Base-by-base conservation (phyloP, 1,140 invertebrate genomes). In the Helicoverpa zea region DNA sequence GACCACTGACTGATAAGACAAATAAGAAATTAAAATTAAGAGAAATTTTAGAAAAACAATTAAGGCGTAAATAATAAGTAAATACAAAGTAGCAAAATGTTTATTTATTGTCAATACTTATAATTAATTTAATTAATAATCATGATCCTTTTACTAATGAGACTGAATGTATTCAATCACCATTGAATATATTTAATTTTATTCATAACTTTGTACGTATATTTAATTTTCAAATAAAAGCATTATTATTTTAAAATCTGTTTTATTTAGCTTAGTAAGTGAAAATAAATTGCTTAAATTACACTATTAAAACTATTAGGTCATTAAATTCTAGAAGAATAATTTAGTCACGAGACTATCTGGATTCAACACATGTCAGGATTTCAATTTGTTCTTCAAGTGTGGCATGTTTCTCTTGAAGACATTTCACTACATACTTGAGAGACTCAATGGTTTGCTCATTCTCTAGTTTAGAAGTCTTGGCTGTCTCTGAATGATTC, bases 1-100 rank as follows among this genome's bases (percentile, higher is more conserved):
- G 95, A 87, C 95, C 95, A 81, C 83, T 94, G 23, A 83, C 89
- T 79, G 90, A 95, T 78, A 96, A 95, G 85, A 95, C 94, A 58
- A 96, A 94, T 77, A 95, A 94, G 80, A 94, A 91, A 82, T 64
- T 84, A 43, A 94, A 91, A 86, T 85, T 92, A 79, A 90, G 92
- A 81, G 89, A 92, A 89, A 91, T 93, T 73, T 80, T 94, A 83
- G 88, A 92, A 76, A 93, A 91, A 87, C 91, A 94, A 86, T 83
- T 91, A 76, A 83, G 83, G 58, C 84, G 81, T 79, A 91, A 89
- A 79, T 88, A 81, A 49, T 76, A 14, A 56, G 29, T 14, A 30
- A 23, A 14, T 72, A 63, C 35, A 54, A 23, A 35, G 52, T 72
- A 23, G 47, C 7, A 30, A 52, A 58, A n/a, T 72, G 30, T 58